These are phyloP conservation scores for Crotalus tigris DNA, from an alignment of 2,113 vertebrate genomes.

Conservation along the genomic window DNA sequence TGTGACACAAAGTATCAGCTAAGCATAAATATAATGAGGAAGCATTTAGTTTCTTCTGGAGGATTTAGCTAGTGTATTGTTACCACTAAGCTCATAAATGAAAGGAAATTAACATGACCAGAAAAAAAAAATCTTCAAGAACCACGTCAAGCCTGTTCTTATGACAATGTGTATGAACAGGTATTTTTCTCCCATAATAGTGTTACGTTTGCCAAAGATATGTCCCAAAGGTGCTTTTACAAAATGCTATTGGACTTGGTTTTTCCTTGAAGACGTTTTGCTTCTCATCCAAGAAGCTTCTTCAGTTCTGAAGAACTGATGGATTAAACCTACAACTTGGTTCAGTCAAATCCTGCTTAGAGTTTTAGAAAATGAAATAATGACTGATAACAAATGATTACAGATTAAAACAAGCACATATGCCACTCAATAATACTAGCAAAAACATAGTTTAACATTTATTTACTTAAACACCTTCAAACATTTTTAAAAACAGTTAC, in stretches of 20 bases:
- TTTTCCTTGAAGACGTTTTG: background rate
- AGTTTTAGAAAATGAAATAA: background rate
- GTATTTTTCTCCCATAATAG: background rate
- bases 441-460: background rate
- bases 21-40: background rate
- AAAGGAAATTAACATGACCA: background rate
- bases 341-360: background rate
- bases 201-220: background rate
- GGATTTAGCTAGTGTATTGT: background rate
- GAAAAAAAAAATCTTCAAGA: background rate
- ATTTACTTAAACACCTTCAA: background rate
- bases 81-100: background rate
- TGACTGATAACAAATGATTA: background rate
- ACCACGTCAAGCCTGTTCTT: background rate
- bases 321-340: background rate
- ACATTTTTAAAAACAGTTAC: background rate
- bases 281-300: background rate
- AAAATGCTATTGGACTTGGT: background rate
- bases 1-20: background rate
- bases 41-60: background rate
- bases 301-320: background rate
- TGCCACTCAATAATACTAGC: background rate
- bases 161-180: background rate
- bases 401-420: background rate
- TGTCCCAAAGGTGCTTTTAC: background rate